Conservation (phyloP, 2,113 vertebrate species). For the Shinisaurus crocodilurus region DNA sequence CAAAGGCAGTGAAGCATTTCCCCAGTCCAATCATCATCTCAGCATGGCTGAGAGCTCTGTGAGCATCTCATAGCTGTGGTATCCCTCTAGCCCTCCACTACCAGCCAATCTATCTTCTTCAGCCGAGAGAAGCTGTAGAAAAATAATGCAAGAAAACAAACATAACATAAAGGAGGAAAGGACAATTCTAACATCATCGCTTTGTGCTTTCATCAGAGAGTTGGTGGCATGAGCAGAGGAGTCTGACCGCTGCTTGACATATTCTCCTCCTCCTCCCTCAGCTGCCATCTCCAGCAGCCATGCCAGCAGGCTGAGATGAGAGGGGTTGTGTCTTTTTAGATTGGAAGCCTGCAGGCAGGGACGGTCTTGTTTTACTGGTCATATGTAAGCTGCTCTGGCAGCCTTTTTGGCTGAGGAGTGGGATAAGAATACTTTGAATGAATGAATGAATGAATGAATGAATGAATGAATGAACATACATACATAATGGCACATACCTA, state of each 20-base stretch:
- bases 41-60: conserved; percentile 60
- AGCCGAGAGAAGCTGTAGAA: neutral
- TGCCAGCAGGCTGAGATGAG: too few relatives aligned
- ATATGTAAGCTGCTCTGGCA: too few relatives aligned
- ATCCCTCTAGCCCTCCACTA: conserved; percentile 8
- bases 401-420: too few relatives aligned
- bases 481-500: too few relatives aligned
- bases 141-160: neutral
- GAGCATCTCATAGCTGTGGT: conserved; percentile 32
- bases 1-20: conserved; percentile 37
- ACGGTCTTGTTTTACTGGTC: too few relatives aligned
- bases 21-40: conserved; percentile 36
- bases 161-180: neutral
- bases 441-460: too few relatives aligned
- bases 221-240: neutral
- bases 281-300: too few relatives aligned
- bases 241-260: neutral
- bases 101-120: neutral
- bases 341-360: too few relatives aligned
- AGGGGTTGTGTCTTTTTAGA: too few relatives aligned
- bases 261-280: too few relatives aligned
- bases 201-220: neutral
- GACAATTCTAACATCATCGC: neutral
- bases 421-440: too few relatives aligned
- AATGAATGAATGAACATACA: too few relatives aligned